A percentile compares a stretch with the other conserved stretches of the same genome.
phyloP scores from a whole-genome alignment of 1,140 invertebrate genomes.

The Platorchestia sp. region DNA sequence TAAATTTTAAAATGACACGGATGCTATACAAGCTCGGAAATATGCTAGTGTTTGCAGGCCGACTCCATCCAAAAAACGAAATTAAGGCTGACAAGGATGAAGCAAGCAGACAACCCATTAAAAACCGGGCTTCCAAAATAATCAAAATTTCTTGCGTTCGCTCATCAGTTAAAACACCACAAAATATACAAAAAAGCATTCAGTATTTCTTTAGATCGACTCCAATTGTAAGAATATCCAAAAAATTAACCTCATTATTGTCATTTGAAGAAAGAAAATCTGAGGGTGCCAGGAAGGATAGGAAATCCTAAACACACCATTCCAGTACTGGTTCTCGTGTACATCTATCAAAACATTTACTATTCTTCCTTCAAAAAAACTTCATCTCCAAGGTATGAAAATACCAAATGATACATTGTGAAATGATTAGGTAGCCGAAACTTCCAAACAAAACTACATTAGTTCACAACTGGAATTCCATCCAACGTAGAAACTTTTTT shows the following conservation, averaged over 20 bases:
- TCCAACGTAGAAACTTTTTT: background rate
- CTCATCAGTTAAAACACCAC: too few species aligned
- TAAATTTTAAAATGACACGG: too few species aligned
- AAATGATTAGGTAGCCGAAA: background rate
- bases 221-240: background rate
- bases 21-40: too few species aligned
- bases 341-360: background rate
- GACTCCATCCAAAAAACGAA: too few species aligned
- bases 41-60: too few species aligned
- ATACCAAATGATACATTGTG: background rate
- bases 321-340: background rate
- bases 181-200: too few species aligned
- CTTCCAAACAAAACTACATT: background rate
- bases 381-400: background rate
- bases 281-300: background rate
- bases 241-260: background rate
- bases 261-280: background rate
- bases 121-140: too few species aligned
- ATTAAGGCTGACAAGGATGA: too few species aligned
- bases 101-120: too few species aligned
- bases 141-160: too few species aligned
- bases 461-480: too few species aligned
- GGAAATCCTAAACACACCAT: background rate
- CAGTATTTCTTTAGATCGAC: too few species aligned
- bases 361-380: background rate